Conservation (phyloP, 2,888 invertebrate species). For the Hirtodrosophila trivittata region DNA sequence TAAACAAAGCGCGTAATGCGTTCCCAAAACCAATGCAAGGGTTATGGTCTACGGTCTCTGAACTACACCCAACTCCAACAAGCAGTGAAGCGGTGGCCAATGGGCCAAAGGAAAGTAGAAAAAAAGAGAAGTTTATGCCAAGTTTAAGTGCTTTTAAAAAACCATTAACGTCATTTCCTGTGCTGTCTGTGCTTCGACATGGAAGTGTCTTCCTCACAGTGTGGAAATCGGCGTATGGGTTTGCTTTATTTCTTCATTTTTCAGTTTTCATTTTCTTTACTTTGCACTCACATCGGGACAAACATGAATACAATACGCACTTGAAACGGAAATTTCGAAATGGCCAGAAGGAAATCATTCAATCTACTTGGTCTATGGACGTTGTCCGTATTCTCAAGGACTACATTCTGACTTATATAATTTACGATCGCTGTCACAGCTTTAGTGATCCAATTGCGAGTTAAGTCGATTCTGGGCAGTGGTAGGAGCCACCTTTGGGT, state of each 20-base stretch:
- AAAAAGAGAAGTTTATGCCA: conserved; percentile 55
- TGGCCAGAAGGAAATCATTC: conserved; percentile 1
- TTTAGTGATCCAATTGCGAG: too few relatives aligned
- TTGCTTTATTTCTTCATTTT: conserved; percentile 17
- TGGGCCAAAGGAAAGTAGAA: conserved; percentile 19
- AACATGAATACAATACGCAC: conserved; percentile 29
- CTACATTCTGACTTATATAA: too few relatives aligned
- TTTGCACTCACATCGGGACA: conserved; percentile 16
- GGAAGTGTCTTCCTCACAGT: not conserved
- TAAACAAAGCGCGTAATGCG: conserved; percentile 67
- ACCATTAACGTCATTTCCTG: conserved; percentile 75
- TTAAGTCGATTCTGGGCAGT: too few relatives aligned
- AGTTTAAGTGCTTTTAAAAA: conserved; percentile 79
- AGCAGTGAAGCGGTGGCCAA: conserved; percentile 18
- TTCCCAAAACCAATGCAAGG: conserved; percentile 56
- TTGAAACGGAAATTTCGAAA: conserved; percentile 46
- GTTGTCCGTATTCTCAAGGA: too few relatives aligned
- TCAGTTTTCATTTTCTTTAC: not conserved
- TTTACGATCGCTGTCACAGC: too few relatives aligned
- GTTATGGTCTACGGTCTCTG: conserved; percentile 39
- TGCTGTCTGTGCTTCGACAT: conserved; percentile 35
- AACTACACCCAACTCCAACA: conserved; percentile 8
- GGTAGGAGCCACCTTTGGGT: too few relatives aligned
- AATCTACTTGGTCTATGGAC: conserved; percentile 3
- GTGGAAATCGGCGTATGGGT: conserved; percentile 11